Evolutionary conservation across 2,797 vertebrate species (phyloP).

Genomic region (Masticophis lateralis): DNA sequence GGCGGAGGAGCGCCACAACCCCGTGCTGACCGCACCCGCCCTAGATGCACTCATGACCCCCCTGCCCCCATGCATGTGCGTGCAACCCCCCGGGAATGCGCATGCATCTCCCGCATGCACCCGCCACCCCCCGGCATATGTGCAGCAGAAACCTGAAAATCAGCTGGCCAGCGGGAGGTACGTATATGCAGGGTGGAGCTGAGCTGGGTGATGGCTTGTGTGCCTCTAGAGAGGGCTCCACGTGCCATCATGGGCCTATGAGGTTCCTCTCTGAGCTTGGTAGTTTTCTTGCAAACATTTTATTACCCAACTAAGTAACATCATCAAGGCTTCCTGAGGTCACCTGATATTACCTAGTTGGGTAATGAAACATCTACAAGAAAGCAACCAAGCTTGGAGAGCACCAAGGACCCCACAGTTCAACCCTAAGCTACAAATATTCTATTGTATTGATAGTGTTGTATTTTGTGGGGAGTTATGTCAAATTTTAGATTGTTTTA

Average conservation of each 20-base stretch:
- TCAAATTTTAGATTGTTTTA: background rate
- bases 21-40: too few relatives aligned
- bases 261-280: background rate
- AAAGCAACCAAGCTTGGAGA: background rate
- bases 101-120: too few relatives aligned
- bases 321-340: background rate
- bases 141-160: too few relatives aligned
- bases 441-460: background rate
- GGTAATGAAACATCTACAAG: background rate
- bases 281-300: background rate
- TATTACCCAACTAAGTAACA: background rate
- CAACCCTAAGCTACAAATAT: background rate
- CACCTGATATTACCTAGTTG: background rate
- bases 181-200: too few relatives aligned
- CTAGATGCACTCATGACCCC: too few relatives aligned
- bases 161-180: too few relatives aligned
- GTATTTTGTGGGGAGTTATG: background rate
- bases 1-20: accelerated
- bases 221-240: too few relatives aligned
- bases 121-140: too few relatives aligned
- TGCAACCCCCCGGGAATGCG: too few relatives aligned
- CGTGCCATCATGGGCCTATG: background rate
- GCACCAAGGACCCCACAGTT: background rate
- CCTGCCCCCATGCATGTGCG: too few relatives aligned
- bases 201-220: too few relatives aligned